A percentile compares a stretch with the other conserved stretches of the same genome.
These are phyloP conservation scores for Hydrozoanthus gracilis DNA, from an alignment of 92 coral and sea anemone genomes.

Conservation along the genomic window DNA sequence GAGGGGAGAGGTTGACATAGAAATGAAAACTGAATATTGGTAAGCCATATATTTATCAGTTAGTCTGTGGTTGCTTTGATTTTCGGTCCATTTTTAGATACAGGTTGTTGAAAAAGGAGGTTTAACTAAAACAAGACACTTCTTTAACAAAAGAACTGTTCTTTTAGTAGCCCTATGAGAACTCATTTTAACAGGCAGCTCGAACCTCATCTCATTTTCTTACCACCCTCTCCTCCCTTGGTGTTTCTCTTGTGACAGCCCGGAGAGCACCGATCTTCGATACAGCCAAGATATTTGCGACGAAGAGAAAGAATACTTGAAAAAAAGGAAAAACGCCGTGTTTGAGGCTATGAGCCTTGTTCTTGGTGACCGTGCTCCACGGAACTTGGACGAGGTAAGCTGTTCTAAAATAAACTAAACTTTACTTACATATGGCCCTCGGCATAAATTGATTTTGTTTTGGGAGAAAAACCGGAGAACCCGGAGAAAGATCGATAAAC, in stretches of 20 bases:
- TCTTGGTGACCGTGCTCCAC: slow-evolving; percentile 35
- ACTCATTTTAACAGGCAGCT: not conserved
- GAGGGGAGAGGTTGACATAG: slow-evolving; percentile 38
- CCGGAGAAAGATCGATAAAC: too few species aligned
- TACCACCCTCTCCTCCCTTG: not conserved
- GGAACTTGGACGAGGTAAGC: slow-evolving; percentile 16
- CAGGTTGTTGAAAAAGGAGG: too few species aligned
- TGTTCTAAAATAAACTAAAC: not conserved
- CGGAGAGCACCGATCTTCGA: slow-evolving; percentile 19
- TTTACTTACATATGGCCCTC: not conserved
- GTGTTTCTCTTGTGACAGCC: not conserved
- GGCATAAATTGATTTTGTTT: too few species aligned
- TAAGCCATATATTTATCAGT: not conserved
- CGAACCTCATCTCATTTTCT: not conserved
- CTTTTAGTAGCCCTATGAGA: not conserved
- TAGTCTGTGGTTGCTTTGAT: too few species aligned
- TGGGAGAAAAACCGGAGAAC: too few species aligned
- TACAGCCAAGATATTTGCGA: slow-evolving; percentile 44
- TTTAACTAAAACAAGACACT: too few species aligned
- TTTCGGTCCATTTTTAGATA: too few species aligned
- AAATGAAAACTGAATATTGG: slow-evolving; percentile 38
- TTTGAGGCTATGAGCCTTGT: slow-evolving; percentile 37
- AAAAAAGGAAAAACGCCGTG: slow-evolving; percentile 14
- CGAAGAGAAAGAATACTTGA: slow-evolving; percentile 12
- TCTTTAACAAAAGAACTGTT: too few species aligned